phyloP scores from a whole-genome alignment of 2,797 vertebrate species.

The Ispidina lecontei region DNA sequence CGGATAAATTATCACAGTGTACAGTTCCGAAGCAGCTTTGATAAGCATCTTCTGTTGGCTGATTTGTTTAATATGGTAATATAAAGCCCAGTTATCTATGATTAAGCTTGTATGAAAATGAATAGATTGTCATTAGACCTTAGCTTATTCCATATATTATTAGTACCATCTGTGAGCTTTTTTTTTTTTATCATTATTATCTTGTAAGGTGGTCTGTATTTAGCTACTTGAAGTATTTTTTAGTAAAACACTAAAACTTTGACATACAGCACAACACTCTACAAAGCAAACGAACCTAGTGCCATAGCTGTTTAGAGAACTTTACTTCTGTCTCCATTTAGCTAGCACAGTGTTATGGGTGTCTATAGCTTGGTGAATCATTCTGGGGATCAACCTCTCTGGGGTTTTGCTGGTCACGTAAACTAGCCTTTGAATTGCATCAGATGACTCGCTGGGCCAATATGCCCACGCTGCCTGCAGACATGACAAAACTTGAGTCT shows the following conservation, averaged over 20 bases:
- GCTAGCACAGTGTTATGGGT: not conserved
- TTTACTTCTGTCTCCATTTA: not conserved
- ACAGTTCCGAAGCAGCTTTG: not conserved
- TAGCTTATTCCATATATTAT: not conserved
- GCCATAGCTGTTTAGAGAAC: not conserved
- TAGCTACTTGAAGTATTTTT: not conserved
- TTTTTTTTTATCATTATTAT: no score
- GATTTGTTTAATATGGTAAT: not conserved
- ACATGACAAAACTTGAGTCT: not conserved
- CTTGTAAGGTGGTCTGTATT: no score
- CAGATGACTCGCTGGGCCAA: accelerated
- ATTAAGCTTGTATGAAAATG: not conserved
- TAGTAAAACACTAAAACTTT: not conserved
- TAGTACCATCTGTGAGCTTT: not conserved
- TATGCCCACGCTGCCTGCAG: not conserved
- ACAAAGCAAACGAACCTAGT: not conserved
- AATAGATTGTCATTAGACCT: not conserved
- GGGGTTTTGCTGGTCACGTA: not conserved
- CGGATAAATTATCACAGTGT: not conserved
- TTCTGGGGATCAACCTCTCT: not conserved
- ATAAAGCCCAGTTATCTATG: not conserved
- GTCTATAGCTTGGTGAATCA: not conserved
- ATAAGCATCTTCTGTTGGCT: not conserved
- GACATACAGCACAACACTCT: not conserved
- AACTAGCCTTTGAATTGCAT: not conserved